These are phyloP conservation scores for Natrix natrix DNA, from an alignment of 2,797 vertebrate species.

Conservation along the genomic window DNA sequence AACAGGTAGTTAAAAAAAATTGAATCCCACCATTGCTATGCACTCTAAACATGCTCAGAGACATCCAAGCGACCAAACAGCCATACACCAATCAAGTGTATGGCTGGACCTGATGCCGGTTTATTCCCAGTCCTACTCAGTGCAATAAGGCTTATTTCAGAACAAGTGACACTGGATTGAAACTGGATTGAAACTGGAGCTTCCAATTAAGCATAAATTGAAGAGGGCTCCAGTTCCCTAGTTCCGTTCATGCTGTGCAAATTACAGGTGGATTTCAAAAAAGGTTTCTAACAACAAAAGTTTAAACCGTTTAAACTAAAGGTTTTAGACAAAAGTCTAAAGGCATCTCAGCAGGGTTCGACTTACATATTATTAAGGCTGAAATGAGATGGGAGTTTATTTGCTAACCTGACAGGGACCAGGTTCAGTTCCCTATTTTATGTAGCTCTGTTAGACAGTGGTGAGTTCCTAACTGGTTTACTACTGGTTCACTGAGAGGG, in stretches of 20 bases:
- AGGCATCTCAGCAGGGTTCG: not conserved
- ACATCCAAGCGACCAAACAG: not conserved
- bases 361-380: not conserved
- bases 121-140: not conserved
- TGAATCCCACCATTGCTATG: not conserved
- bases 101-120: not conserved
- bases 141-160: not conserved
- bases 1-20: too few species aligned
- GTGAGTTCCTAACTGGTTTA: too few species aligned
- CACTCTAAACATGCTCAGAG: not conserved
- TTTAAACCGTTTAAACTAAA: too few species aligned
- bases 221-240: not conserved
- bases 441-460: not conserved
- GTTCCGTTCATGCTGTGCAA: not conserved
- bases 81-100: not conserved
- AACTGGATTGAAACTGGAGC: not conserved
- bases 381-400: not conserved
- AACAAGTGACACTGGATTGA: not conserved
- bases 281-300: not conserved
- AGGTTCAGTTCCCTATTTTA: not conserved
- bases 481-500: too few species aligned
- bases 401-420: not conserved
- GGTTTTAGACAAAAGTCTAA: not conserved
- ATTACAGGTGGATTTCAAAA: not conserved
- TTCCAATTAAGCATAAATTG: not conserved